phyloP scores from a whole-genome alignment of 2,113 vertebrate species.

The Coregonus clupeaformis region DNA sequence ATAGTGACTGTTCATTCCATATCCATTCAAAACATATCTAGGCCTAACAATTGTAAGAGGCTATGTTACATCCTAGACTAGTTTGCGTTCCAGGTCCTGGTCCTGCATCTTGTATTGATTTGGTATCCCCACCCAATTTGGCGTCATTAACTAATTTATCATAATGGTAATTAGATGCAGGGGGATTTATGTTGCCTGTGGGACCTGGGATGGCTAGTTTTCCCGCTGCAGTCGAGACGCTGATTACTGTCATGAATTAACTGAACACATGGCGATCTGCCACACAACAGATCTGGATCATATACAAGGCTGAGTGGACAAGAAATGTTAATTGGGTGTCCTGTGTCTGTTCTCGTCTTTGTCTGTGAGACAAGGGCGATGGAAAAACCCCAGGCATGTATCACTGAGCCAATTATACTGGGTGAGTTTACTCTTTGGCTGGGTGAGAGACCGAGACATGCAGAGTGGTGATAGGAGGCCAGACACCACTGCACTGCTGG shows the following conservation, averaged over 20 bases:
- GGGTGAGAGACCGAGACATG: neutral
- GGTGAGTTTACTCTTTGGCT: slow-evolving; percentile 8
- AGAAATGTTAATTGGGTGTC: slow-evolving; percentile 17
- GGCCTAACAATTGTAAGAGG: neutral
- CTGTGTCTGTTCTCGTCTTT: slow-evolving; percentile 5
- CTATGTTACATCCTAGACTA: neutral
- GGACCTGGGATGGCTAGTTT: slow-evolving; percentile 16
- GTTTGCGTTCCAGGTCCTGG: neutral
- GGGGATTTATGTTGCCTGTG: slow-evolving; percentile 22
- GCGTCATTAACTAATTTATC: slow-evolving; percentile 14
- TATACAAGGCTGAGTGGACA: slow-evolving; percentile 9
- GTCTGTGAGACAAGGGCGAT: neutral
- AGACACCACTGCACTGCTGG: slow-evolving; percentile 6
- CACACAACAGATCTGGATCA: slow-evolving; percentile 7
- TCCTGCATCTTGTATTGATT: slow-evolving; percentile 29
- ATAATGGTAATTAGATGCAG: slow-evolving; percentile 34
- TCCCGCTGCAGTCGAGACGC: neutral
- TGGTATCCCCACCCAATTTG: slow-evolving; percentile 19
- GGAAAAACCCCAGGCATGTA: neutral
- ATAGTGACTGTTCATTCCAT: neutral
- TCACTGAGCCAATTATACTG: slow-evolving; percentile 8
- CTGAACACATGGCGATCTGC: neutral
- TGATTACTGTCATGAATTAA: neutral
- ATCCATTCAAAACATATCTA: neutral
- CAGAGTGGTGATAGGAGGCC: neutral